phyloP scores from a whole-genome alignment of 2,888 invertebrate genomes.

The Euplagia quadripunctaria region DNA sequence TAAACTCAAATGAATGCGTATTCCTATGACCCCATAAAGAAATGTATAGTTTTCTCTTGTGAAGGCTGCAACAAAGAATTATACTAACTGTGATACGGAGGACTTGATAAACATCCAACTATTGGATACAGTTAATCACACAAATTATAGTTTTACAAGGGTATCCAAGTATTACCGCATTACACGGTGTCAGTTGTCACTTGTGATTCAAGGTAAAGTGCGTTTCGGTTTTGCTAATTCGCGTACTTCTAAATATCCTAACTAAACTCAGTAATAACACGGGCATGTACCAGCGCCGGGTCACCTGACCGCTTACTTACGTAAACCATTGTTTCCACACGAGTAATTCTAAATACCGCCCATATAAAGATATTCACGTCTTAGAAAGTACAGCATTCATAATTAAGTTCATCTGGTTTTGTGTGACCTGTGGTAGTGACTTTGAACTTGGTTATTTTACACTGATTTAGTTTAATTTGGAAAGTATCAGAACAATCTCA shows the following conservation, averaged over 20 bases:
- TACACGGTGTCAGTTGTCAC: no score
- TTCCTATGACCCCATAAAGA: neutral
- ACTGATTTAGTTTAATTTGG: neutral
- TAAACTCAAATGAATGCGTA: neutral
- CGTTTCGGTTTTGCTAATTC: constrained; percentile 16
- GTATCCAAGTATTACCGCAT: neutral
- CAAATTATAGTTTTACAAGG: neutral
- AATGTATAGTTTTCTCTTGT: no score
- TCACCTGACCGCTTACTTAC: constrained; percentile 59
- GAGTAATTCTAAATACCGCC: constrained; percentile 59
- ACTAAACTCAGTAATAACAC: constrained; percentile 26
- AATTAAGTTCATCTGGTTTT: constrained; percentile 37
- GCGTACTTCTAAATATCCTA: constrained; percentile 30
- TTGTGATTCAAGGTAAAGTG: neutral
- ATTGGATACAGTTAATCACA: no score
- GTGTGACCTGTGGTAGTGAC: constrained; percentile 20
- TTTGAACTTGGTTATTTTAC: constrained; percentile 12
- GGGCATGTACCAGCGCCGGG: constrained; percentile 34
- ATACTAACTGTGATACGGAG: no score
- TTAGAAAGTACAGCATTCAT: constrained; percentile 50
- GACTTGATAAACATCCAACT: no score
- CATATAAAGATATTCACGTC: constrained; percentile 63
- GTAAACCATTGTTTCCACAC: constrained; percentile 64
- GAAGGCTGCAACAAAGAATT: no score
- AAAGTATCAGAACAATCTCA: neutral